Conservation (phyloP, 2,113 vertebrate genomes). For the Propithecus coquereli region DNA sequence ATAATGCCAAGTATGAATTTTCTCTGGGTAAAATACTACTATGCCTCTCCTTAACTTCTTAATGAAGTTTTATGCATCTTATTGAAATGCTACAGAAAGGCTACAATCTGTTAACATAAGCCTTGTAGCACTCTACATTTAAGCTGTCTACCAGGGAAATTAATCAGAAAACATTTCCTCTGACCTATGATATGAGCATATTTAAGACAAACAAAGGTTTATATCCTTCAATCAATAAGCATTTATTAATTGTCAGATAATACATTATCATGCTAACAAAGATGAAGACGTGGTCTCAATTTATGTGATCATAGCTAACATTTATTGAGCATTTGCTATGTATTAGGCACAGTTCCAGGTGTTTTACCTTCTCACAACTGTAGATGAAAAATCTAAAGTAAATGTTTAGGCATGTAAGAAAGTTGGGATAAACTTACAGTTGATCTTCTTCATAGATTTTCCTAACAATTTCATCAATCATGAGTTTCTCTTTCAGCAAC, state of each 20-base stretch:
- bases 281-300: neutral
- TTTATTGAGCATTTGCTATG: neutral
- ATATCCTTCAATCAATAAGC: neutral
- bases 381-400: neutral
- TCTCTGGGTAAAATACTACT: neutral
- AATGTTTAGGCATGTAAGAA: neutral
- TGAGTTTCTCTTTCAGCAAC: constrained; percentile 92
- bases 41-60: neutral
- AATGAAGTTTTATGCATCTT: neutral
- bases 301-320: neutral
- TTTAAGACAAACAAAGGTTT: constrained; percentile 8
- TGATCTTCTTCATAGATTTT: constrained; percentile 95
- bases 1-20: neutral
- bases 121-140: neutral
- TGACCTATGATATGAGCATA: neutral
- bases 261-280: neutral
- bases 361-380: neutral
- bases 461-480: constrained; percentile 93
- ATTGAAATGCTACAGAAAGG: neutral
- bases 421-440: constrained; percentile 82
- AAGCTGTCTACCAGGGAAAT: neutral
- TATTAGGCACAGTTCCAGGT: neutral
- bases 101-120: neutral
- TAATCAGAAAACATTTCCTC: neutral
- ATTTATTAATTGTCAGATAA: neutral